Conservation (phyloP, 1,140 invertebrate genomes). For the Drosophila suzukii region DNA sequence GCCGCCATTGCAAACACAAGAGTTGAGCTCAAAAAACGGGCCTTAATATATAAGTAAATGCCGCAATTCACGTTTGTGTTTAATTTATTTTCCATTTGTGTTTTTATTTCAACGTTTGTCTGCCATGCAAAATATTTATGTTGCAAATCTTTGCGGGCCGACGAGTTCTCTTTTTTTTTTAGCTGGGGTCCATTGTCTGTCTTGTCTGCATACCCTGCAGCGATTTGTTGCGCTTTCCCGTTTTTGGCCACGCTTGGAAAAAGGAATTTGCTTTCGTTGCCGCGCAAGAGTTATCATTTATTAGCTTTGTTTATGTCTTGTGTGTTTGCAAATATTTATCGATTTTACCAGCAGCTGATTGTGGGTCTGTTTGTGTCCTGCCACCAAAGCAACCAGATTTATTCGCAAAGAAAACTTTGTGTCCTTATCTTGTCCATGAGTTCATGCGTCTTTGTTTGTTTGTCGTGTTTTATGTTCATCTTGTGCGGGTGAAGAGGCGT, state of each 20-base stretch:
- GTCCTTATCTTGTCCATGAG: slow-evolving; percentile 70
- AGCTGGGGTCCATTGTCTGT: slow-evolving; percentile 34
- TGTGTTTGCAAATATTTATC: slow-evolving; percentile 71
- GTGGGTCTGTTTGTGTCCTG: slow-evolving; percentile 54
- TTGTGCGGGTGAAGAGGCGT: not conserved
- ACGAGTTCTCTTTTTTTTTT: slow-evolving; percentile 61
- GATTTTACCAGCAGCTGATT: slow-evolving; percentile 58
- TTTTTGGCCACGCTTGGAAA: slow-evolving; percentile 60
- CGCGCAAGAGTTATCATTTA: slow-evolving; percentile 78
- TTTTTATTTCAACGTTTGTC: slow-evolving; percentile 46
- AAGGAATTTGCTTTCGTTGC: slow-evolving; percentile 69
- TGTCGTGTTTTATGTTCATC: slow-evolving; percentile 60
- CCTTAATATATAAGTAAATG: slow-evolving; percentile 79
- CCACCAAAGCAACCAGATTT: slow-evolving; percentile 76
- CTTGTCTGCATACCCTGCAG: slow-evolving; percentile 82
- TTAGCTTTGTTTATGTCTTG: slow-evolving; percentile 65
- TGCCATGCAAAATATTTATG: slow-evolving; percentile 75
- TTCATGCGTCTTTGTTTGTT: slow-evolving; percentile 56
- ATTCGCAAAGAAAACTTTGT: slow-evolving; percentile 81
- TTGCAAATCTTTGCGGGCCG: slow-evolving; percentile 75
- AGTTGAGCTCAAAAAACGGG: slow-evolving; percentile 55
- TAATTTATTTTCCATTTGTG: slow-evolving; percentile 8
- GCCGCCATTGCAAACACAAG: slow-evolving; percentile 29
- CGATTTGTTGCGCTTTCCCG: slow-evolving; percentile 55
- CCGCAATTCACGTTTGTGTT: slow-evolving; percentile 57